These are phyloP conservation scores for Cephalotes varians DNA, from an alignment of 2,888 invertebrate genomes.

Conservation along the genomic window DNA sequence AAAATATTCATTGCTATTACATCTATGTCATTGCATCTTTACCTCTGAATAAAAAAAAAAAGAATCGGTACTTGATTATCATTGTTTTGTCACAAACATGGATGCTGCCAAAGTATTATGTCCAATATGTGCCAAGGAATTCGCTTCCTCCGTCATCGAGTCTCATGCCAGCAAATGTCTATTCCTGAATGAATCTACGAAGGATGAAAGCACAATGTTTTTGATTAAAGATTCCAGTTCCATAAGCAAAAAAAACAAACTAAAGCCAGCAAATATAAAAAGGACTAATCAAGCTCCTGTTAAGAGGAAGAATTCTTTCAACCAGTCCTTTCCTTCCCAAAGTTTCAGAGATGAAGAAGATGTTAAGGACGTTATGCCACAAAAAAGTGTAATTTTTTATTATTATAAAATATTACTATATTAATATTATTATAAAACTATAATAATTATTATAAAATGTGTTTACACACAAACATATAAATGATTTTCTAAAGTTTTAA, in stretches of 20 bases:
- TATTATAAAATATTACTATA: no score
- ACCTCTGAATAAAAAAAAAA: not conserved
- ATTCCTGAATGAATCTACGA: slow-evolving; percentile 87
- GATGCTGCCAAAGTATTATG: slow-evolving; percentile 84
- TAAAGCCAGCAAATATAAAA: slow-evolving; percentile 59
- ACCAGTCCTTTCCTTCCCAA: slow-evolving; percentile 42
- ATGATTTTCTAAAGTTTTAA: not conserved
- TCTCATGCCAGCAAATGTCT: slow-evolving; percentile 90
- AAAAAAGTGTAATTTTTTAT: slow-evolving; percentile 36
- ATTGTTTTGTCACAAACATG: slow-evolving; percentile 62
- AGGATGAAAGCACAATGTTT: slow-evolving; percentile 52
- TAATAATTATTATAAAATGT: not conserved
- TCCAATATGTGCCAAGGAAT: slow-evolving; percentile 89
- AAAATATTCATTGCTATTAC: not conserved
- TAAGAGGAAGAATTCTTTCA: slow-evolving; percentile 54
- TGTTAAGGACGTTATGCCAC: not conserved
- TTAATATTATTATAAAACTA: not conserved
- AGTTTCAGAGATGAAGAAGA: not conserved
- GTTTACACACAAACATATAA: not conserved
- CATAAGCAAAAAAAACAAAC: slow-evolving; percentile 50
- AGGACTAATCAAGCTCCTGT: slow-evolving; percentile 47
- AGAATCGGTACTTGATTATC: not conserved
- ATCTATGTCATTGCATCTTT: not conserved
- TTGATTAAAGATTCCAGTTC: slow-evolving; percentile 66
- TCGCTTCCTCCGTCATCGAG: slow-evolving; percentile 87